These are phyloP conservation scores for Monodelphis domestica DNA, from an alignment of 2,797 vertebrate species.

Conservation along the genomic window DNA sequence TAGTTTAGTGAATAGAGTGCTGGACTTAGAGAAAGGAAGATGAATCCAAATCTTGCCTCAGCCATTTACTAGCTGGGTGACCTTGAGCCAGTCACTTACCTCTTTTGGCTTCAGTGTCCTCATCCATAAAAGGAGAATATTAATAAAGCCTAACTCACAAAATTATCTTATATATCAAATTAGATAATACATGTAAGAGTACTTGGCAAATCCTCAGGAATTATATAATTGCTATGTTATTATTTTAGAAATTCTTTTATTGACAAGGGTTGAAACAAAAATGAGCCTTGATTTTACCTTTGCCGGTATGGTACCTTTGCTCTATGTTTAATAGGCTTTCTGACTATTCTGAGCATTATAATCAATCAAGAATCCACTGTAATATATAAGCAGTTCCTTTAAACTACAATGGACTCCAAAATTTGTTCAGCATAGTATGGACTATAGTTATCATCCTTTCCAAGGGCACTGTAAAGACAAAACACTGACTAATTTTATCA, in stretches of 20 bases:
- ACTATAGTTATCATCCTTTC: background rate
- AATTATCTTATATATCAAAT: too few relatives aligned
- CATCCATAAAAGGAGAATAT: background rate
- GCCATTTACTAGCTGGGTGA: background rate
- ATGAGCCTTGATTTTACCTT: too few relatives aligned
- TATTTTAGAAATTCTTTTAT: background rate
- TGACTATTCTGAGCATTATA: background rate
- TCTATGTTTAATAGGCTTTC: too few relatives aligned
- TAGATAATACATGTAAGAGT: too few relatives aligned
- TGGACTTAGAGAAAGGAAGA: background rate
- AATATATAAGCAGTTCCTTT: background rate
- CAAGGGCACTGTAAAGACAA: background rate
- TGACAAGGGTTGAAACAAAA: too few relatives aligned
- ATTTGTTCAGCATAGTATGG: background rate
- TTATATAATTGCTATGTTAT: background rate
- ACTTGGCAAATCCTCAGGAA: too few relatives aligned
- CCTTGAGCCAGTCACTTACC: background rate
- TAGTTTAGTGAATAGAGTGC: background rate
- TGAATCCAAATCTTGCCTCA: background rate
- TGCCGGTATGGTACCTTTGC: too few relatives aligned
- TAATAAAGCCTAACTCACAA: too few relatives aligned
- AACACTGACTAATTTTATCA: background rate
- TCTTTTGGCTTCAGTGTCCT: background rate
- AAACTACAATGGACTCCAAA: background rate
- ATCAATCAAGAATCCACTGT: background rate